phyloP scores from a whole-genome alignment of 2,888 invertebrate genomes.

The Axea sp. region DNA sequence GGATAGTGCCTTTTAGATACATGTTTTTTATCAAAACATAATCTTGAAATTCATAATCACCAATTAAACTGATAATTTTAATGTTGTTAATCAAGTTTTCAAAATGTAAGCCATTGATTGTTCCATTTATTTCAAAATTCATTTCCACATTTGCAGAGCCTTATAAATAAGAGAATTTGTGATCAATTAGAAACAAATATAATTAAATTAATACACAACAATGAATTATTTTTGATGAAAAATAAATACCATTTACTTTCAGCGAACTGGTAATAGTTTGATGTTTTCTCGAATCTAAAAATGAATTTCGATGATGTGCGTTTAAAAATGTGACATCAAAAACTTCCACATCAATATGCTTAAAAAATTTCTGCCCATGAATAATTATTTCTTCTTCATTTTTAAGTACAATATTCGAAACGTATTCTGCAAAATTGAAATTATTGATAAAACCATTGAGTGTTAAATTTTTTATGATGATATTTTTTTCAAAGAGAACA shows the following conservation, averaged over 20 bases:
- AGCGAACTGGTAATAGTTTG: constrained; percentile 12
- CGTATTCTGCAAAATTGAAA: constrained; percentile 22
- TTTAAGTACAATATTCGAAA: constrained; percentile 12
- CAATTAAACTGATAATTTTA: too few relatives aligned
- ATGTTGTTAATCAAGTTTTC: too few relatives aligned
- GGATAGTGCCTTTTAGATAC: too few relatives aligned
- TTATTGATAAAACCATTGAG: constrained; percentile 16
- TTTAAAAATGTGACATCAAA: constrained; percentile 19
- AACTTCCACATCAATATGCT: not conserved
- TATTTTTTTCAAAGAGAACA: constrained; percentile 16
- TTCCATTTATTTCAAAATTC: too few relatives aligned
- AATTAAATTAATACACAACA: too few relatives aligned
- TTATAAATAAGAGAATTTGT: too few relatives aligned
- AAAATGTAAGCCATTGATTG: too few relatives aligned
- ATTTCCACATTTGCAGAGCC: too few relatives aligned
- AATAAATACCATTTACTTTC: constrained; percentile 11
- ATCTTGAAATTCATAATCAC: too few relatives aligned
- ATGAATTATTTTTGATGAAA: too few relatives aligned
- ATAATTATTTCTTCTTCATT: not conserved
- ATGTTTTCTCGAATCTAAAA: constrained; percentile 8
- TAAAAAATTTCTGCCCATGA: constrained; percentile 1
- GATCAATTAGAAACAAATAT: too few relatives aligned
- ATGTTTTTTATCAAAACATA: too few relatives aligned
- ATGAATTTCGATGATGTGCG: not conserved
- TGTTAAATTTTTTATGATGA: constrained; percentile 17